A percentile compares a stretch with the other conserved stretches of the same genome.
Conservation (phyloP, 2,113 vertebrate species). For the Kryptolebias marmoratus region DNA sequence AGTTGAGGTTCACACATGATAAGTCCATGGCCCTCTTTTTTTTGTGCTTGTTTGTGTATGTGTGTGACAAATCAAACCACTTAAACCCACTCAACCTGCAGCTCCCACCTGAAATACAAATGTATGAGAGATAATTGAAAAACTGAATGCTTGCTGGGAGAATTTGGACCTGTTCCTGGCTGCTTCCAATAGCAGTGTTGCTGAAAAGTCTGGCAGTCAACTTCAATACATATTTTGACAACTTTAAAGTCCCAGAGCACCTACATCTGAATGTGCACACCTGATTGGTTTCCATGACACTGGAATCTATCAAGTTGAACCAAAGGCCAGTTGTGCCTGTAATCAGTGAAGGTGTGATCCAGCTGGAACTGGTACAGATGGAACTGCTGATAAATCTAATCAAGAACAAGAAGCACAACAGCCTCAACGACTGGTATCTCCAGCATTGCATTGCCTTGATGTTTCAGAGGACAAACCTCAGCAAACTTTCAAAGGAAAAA, state of each 20-base stretch:
- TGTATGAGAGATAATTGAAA: not conserved
- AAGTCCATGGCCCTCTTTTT: not conserved
- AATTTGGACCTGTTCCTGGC: not conserved
- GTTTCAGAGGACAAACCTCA: not conserved
- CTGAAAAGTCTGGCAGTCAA: not conserved
- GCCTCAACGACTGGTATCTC: not conserved
- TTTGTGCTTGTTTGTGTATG: not conserved
- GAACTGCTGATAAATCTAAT: not conserved
- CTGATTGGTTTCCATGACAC: not conserved
- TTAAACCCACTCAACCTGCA: not conserved
- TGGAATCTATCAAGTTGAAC: not conserved
- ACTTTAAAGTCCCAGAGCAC: not conserved
- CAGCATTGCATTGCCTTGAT: not conserved
- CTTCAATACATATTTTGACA: constrained; percentile 1
- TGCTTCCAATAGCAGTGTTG: not conserved
- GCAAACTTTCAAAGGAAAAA: not conserved
- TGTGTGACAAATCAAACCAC: not conserved
- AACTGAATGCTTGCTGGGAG: not conserved
- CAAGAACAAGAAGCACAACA: not conserved
- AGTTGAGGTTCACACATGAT: not conserved
- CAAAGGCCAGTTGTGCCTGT: not conserved
- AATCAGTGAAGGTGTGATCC: not conserved
- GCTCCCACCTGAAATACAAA: not conserved
- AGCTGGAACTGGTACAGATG: not conserved
- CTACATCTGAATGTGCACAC: not conserved